Base-by-base conservation (phyloP, 2,797 vertebrate species). In the Triplophysa bombifrons region DNA sequence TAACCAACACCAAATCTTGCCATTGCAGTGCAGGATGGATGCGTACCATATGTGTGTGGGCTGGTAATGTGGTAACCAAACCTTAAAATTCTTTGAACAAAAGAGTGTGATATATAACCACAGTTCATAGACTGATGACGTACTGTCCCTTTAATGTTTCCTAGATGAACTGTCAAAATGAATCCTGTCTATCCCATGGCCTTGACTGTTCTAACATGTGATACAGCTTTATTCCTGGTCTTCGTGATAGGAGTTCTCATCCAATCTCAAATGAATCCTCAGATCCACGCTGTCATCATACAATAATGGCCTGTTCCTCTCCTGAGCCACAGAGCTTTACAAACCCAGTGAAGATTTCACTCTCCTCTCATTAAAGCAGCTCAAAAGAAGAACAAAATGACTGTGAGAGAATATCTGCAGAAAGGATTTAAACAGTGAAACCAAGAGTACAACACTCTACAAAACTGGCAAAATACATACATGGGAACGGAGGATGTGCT, bases 201-300 rank as follows among this genome's bases (percentile, higher is more conserved):
- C 74, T 67, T 27, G 38, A 44, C 61, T 72, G 67, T 38, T 79
- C 78, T 73, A 60, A 19, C 73, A 63, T 73, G 68, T 55, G 73
- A 48, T 63, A 69, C 72, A 61, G 67, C 61, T 80, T 66, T 55
- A 71, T 64, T 48, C 71, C 51, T 74, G 34, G 56, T 46, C 68
- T 76, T 73, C 76, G 46, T 38, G 51, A 77, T 75, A 64, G 77
- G 22, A 55, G 73, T 46, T 77, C 61, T 44, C 46, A 38, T 75
- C 19, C 76, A 67, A 82, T 82, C 77, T 76, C 58, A 56, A 58
- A 80, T 82, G 82, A 84, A 84, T 84, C 80, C 76, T 73, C 63
- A 76, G 60, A 82, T 83, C 73, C 82, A 41, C 55, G 67, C 69
- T 69, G 67, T 44, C 34, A 76, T 44, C 48, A 73, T 63, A 66